Base-by-base conservation (phyloP, 2,888 invertebrate genomes). In the Bibio marci region DNA sequence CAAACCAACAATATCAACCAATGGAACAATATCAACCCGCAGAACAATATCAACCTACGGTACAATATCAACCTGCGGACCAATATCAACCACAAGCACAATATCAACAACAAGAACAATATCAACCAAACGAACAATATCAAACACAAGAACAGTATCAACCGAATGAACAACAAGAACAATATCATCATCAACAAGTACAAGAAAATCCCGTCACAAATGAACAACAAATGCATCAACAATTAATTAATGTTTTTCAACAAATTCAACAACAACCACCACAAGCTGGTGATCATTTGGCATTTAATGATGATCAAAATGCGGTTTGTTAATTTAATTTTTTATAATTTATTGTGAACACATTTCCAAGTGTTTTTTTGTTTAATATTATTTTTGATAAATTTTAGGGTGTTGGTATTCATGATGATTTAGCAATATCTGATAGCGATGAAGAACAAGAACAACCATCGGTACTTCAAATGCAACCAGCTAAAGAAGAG, bases 361-460 rank as follows among this genome's bases (percentile, higher is more conserved):
- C 6, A 26, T 8, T 26, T 26, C 11, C 6, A 26, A 26, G 26
- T 10, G 10, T 26, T 26, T 26, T 26, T 26, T 26, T 26, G n/a
- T n/a, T n/a, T n/a, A n/a, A n/a, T n/a, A n/a, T 22, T 22, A 6
- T 22, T 22, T 22, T 22, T 22, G 4, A 6, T 22, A 22, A 22
- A 6, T 22, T 35, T 7, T 14, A 28, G 4, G 31, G 22, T 31
- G 37, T 65, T 44, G 77, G 73, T 50, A 80, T 80, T 38, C 73
- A 77, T 48, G 76, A 76, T 43, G 80, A 82, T 59, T 62, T 82
- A 40, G 78, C 76, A 19, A 77, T 82, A 27, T 80, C 80, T 25
- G 82, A 83, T 48, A 81, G 80, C 42, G 82, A 81, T 37, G 79
- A 79, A 43, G 76, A 76, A 46, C 61, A 59, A 27, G 55, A 57